Evolutionary conservation across 2,888 invertebrate genomes (phyloP).

Genomic region (Campoletis raptor): DNA sequence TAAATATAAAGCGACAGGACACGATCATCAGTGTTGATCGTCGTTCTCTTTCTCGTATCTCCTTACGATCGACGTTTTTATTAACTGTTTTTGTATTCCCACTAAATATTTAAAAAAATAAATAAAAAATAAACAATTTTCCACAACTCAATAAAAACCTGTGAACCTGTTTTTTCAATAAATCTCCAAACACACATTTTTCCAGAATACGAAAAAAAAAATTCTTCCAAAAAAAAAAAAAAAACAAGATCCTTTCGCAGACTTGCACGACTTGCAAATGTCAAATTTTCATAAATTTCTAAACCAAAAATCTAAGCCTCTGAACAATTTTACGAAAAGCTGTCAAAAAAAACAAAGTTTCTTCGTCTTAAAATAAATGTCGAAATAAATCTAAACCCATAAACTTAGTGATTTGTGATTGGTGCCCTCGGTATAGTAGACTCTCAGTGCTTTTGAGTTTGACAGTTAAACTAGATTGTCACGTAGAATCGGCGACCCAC

Average conservation of each 20-base stretch:
- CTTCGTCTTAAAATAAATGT: neutral
- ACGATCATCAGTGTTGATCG: conserved; percentile 52
- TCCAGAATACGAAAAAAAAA: too few relatives aligned
- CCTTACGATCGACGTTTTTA: neutral
- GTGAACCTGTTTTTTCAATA: neutral
- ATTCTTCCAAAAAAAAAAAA: too few relatives aligned
- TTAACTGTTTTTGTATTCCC: neutral
- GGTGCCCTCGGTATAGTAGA: neutral
- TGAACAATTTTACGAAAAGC: too few relatives aligned
- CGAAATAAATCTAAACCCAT: neutral
- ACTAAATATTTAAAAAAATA: neutral
- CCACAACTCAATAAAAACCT: too few relatives aligned
- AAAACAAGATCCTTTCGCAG: too few relatives aligned
- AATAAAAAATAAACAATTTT: too few relatives aligned
- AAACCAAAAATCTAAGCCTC: too few relatives aligned
- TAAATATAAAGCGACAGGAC: neutral
- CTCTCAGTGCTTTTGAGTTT: conserved; percentile 15
- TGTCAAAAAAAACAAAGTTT: neutral
- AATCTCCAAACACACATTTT: neutral
- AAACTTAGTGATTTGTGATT: neutral
- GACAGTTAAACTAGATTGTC: conserved; percentile 57
- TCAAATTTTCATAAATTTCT: too few relatives aligned
- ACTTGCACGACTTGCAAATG: too few relatives aligned
- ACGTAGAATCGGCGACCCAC: conserved; percentile 64
- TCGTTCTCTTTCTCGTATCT: conserved; percentile 23